Evolutionary conservation across 2,888 invertebrate genomes (phyloP).

Genomic region (Drosophila atroscutellata): DNA sequence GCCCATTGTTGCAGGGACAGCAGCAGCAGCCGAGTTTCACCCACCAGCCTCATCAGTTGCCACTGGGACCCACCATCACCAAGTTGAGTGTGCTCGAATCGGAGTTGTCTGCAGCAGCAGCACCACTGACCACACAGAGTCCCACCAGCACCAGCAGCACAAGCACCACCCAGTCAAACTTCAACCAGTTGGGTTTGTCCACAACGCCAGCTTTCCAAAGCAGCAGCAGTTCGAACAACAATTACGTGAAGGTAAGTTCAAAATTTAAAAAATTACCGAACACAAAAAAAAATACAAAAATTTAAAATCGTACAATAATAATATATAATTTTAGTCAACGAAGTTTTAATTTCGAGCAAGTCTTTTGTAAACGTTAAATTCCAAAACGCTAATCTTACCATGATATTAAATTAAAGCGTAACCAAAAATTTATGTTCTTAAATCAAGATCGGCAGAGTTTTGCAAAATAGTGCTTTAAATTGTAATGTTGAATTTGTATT

Average conservation of each 20-base stretch:
- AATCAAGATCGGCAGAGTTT: background rate
- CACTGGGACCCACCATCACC: conserved; percentile 81
- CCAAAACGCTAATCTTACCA: background rate
- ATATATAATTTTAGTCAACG: background rate
- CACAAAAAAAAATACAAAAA: background rate
- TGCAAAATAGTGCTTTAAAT: no score
- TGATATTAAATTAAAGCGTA: background rate
- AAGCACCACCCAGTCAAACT: conserved; percentile 55
- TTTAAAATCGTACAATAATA: background rate
- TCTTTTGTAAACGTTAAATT: background rate
- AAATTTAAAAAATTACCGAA: background rate
- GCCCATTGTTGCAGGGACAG: conserved; percentile 88
- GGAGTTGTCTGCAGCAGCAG: conserved; percentile 48
- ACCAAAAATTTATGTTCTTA: background rate
- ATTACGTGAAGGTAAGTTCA: conserved; percentile 65
- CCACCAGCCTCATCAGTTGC: conserved; percentile 33
- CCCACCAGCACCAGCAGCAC: conserved; percentile 48
- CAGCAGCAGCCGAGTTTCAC: conserved; percentile 25
- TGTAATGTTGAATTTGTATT: background rate
- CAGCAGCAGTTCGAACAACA: conserved; percentile 50
- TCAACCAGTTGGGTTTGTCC: conserved; percentile 43
- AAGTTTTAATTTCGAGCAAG: background rate
- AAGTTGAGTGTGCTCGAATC: conserved; percentile 80
- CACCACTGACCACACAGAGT: conserved; percentile 69
- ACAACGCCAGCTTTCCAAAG: conserved; percentile 65